Evolutionary conservation across 2,113 vertebrate genomes (phyloP).

Genomic region (Barbus barbus): DNA sequence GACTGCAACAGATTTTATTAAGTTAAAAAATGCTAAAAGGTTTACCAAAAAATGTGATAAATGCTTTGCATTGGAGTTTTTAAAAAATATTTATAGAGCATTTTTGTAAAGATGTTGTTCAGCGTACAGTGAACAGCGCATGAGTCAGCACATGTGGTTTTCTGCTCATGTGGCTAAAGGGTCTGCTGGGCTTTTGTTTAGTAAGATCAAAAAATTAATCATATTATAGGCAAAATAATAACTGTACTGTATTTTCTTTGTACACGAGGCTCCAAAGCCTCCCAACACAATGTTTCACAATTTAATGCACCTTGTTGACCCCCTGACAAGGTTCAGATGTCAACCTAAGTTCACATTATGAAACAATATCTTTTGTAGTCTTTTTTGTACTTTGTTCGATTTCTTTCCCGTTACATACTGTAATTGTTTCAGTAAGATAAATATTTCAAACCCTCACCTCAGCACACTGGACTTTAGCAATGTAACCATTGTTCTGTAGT

Average conservation of each 20-base stretch:
- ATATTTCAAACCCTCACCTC: slow-evolving; percentile 75
- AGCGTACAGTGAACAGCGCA: neutral
- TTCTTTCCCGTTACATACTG: neutral
- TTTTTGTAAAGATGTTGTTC: neutral
- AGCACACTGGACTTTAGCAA: slow-evolving; percentile 98
- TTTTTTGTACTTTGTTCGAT: too few species aligned
- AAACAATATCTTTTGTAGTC: too few species aligned
- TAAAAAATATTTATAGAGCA: neutral
- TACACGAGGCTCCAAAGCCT: neutral
- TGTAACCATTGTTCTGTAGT: slow-evolving; percentile 96
- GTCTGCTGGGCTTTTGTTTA: neutral
- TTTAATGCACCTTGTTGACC: neutral
- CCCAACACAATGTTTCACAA: neutral
- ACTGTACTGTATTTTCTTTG: neutral
- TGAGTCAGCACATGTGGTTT: neutral
- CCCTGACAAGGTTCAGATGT: neutral
- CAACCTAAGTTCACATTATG: neutral
- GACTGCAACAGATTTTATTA: too few species aligned
- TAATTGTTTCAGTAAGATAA: neutral
- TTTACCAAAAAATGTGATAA: too few species aligned
- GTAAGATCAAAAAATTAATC: neutral
- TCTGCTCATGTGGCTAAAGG: neutral
- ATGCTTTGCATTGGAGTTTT: too few species aligned
- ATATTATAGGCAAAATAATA: neutral
- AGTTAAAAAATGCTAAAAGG: too few species aligned